Conservation (phyloP, 2,888 invertebrate species). For the Abscondita cerata region DNA sequence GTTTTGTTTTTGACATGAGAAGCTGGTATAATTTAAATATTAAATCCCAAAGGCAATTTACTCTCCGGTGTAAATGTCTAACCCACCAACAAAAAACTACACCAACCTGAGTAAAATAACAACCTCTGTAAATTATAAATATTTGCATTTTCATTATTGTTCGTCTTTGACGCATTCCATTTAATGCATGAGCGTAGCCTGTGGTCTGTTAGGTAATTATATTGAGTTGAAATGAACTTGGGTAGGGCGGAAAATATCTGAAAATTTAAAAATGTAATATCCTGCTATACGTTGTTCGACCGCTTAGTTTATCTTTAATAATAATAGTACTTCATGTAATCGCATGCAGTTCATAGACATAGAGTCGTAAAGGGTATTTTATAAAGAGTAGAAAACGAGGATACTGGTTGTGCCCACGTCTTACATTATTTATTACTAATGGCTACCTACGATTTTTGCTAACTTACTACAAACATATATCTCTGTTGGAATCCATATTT, state of each 20-base stretch:
- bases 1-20: too few relatives aligned
- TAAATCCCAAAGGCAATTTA: too few relatives aligned
- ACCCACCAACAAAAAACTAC: slow-evolving; percentile 18
- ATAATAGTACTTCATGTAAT: slow-evolving; percentile 18
- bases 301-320: slow-evolving; percentile 30
- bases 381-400: slow-evolving; percentile 29
- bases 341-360: slow-evolving; percentile 19
- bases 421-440: slow-evolving; percentile 44
- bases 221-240: slow-evolving; percentile 25
- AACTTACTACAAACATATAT: slow-evolving; percentile 40
- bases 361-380: slow-evolving; percentile 20
- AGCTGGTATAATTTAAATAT: too few relatives aligned
- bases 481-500: slow-evolving; percentile 44
- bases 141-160: slow-evolving; percentile 33
- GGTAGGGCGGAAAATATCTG: slow-evolving; percentile 27
- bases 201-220: slow-evolving; percentile 29
- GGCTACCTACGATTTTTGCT: slow-evolving; percentile 47
- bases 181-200: slow-evolving; percentile 28
- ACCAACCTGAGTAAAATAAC: slow-evolving; percentile 22
- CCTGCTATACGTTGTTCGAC: slow-evolving; percentile 22
- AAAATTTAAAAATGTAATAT: slow-evolving; percentile 35
- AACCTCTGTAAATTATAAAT: slow-evolving; percentile 31
- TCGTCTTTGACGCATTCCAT: slow-evolving; percentile 29
- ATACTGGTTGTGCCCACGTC: slow-evolving; percentile 41
- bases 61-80: not conserved